Evolutionary conservation across 2,797 vertebrate genomes (phyloP).

Genomic region (Gambelia wislizenii): DNA sequence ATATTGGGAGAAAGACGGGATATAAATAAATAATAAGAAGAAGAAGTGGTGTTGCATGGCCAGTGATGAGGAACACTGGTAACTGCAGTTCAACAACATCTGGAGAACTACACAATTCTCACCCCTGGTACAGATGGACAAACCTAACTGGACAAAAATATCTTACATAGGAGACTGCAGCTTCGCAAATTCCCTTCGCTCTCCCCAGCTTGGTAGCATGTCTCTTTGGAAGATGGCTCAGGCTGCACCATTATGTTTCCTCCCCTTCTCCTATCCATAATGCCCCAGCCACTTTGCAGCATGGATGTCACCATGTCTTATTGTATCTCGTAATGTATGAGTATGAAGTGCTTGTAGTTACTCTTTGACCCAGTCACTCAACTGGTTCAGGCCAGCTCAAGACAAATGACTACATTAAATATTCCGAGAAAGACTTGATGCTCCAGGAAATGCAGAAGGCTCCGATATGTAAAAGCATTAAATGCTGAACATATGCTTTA

Average conservation of each 20-base stretch:
- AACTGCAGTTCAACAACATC: no score
- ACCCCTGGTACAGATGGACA: neutral
- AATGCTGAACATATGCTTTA: neutral
- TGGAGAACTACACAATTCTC: no score
- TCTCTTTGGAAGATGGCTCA: neutral
- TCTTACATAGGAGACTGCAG: neutral
- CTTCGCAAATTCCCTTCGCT: neutral
- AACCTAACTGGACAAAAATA: neutral
- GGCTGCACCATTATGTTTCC: neutral
- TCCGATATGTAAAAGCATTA: slow-evolving; percentile 1
- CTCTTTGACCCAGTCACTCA: neutral
- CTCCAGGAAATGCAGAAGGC: neutral
- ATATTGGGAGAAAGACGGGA: no score
- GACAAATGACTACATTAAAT: neutral
- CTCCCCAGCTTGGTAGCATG: neutral
- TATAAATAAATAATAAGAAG: no score
- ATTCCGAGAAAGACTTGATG: neutral
- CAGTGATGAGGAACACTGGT: no score
- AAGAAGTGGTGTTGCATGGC: no score
- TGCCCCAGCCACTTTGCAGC: neutral
- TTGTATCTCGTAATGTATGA: no score
- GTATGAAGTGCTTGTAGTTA: neutral
- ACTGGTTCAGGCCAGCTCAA: neutral
- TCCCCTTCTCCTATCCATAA: neutral
- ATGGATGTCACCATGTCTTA: neutral